Conservation (phyloP, 35 echinoderm and acorn worm genomes). For the Ophiothrix spiculata region DNA sequence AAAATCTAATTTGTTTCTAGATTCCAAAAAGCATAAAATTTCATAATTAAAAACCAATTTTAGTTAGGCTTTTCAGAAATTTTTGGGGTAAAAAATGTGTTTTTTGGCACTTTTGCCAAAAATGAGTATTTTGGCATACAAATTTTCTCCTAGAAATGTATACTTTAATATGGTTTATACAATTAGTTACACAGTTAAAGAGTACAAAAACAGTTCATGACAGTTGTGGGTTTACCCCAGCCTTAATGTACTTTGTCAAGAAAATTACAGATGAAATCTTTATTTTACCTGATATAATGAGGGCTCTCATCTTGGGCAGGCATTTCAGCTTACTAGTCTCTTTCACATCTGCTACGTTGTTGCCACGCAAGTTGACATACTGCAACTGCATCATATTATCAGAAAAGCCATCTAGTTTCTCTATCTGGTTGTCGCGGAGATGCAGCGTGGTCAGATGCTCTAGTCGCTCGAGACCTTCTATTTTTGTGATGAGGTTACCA, state of each 20-base stretch:
- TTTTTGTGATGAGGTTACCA: constrained; percentile 63
- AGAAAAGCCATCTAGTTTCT: constrained; percentile 78
- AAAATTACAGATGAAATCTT: not conserved
- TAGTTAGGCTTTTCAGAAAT: too few relatives aligned
- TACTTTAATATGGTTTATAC: not conserved
- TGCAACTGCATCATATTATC: constrained; percentile 80
- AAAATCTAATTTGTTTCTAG: too few relatives aligned
- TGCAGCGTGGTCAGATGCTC: constrained; percentile 89
- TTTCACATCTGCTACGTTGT: constrained; percentile 71
- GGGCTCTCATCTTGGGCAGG: constrained; percentile 78
- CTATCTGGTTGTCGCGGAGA: constrained; percentile 90
- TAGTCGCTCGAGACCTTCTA: constrained; percentile 77
- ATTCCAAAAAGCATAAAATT: too few relatives aligned
- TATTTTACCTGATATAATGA: constrained; percentile 64
- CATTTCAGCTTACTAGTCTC: constrained; percentile 79
- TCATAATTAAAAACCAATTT: too few relatives aligned
- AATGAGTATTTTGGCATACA: not conserved
- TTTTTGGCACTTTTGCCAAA: too few relatives aligned
- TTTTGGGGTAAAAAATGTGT: too few relatives aligned
- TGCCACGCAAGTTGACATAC: constrained; percentile 77
- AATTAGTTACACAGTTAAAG: not conserved
- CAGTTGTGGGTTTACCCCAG: not conserved
- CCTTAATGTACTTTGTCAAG: not conserved
- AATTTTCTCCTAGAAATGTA: not conserved
- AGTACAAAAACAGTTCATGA: not conserved